phyloP scores from a whole-genome alignment of 2,113 vertebrate genomes.

The Azemiops feae region DNA sequence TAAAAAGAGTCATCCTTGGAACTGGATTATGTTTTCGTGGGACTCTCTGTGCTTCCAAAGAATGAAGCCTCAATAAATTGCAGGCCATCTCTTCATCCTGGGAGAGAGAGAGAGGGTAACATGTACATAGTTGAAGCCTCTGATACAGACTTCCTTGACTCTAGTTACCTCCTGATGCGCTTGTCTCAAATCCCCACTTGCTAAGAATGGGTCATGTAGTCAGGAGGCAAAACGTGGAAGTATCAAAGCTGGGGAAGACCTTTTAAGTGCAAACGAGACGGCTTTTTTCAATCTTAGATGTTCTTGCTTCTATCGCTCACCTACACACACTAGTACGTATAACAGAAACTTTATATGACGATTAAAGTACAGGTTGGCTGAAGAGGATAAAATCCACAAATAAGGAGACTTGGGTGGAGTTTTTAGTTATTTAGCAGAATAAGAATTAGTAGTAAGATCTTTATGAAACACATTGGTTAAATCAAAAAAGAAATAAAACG shows the following conservation, averaged over 20 bases:
- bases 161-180: background rate
- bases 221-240: background rate
- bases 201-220: background rate
- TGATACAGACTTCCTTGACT: background rate
- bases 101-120: background rate
- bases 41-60: background rate
- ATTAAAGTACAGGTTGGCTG: background rate
- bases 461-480: background rate
- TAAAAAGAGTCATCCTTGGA: background rate
- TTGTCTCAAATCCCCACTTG: background rate
- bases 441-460: background rate
- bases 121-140: background rate
- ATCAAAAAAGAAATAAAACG: background rate
- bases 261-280: background rate
- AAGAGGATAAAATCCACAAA: background rate
- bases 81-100: background rate
- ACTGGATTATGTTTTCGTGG: background rate
- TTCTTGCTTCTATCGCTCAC: background rate
- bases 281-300: background rate
- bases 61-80: background rate
- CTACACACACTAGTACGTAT: background rate
- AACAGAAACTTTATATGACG: too few relatives aligned
- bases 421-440: background rate
- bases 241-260: background rate
- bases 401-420: background rate